Base-by-base conservation (phyloP, 2,113 vertebrate species). In the Burhinus oedicnemus region DNA sequence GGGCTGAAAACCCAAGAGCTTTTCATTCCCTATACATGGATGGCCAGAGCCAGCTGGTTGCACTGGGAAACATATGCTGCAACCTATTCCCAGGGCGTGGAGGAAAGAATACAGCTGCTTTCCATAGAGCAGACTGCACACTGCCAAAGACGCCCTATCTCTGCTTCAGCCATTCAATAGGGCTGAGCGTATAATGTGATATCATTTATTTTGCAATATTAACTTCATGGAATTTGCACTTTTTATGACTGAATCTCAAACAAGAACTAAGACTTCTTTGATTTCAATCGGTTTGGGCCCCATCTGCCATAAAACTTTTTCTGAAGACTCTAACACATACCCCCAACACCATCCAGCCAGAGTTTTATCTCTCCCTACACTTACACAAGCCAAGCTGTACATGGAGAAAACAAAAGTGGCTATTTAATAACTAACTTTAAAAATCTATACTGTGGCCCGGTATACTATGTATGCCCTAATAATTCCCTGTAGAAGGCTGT, bases 61-160 rank as follows among this genome's bases (percentile, higher is more conserved):
- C 78, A 77, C 45, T n/a, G 57, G 21, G 74, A 92, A 96, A 87
- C 54, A 76, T 12, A 80, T 27, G 62, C 89, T 93, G 80, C 78
- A 97, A 60, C n/a, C 71, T 91, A 93, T 86, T 96, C 97, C 96
- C 93, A 95, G 95, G 96, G 95, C 0, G 87, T 90, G 95, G 93
- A 72, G 71, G 45, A 78, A 74, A 77, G 75, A 94, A 70, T 74
- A 93, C 94, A 97, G 94, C 97, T 97, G 96, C 91, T 96, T 96
- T 95, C 78, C 15, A 6, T 13, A 54, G 30, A 92, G 69, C 72
- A 76, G 87, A 14, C 57, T 61, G 34, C 54, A 10, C 0, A 0
- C 38, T 95, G 97, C 96, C 95, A 97, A 80, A 83, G 91, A 88
- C 84, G 3, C 71, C 84, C 78, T 91, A 64, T 60, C n/a, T 89